Evolutionary conservation across 2,113 vertebrate genomes (phyloP).

Genomic region (Felis catus): DNA sequence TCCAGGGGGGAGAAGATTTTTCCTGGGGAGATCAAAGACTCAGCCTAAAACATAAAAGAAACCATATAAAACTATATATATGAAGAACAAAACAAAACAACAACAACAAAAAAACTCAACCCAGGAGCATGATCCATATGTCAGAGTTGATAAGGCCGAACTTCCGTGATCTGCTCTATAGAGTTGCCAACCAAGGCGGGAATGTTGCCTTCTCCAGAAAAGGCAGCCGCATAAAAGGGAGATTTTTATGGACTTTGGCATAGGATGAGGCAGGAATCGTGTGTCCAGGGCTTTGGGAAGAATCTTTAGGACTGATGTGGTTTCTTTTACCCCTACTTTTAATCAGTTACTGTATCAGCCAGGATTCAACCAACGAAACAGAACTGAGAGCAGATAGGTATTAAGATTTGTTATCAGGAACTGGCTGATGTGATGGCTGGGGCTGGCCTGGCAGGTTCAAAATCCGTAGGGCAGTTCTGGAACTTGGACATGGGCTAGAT

Average conservation of each 20-base stretch:
- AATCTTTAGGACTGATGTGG: slow-evolving; percentile 59
- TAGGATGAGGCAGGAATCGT: neutral
- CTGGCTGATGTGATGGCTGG: neutral
- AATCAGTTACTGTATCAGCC: neutral
- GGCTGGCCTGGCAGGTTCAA: neutral
- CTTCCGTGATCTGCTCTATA: slow-evolving; percentile 62
- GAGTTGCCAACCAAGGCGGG: slow-evolving; percentile 77
- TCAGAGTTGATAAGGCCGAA: slow-evolving; percentile 76
- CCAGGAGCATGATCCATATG: slow-evolving; percentile 80
- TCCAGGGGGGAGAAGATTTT: slow-evolving; percentile 72
- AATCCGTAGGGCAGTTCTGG: neutral
- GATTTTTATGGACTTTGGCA: slow-evolving; percentile 68
- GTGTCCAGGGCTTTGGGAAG: slow-evolving; percentile 46
- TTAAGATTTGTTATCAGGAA: neutral
- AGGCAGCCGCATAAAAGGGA: slow-evolving; percentile 58
- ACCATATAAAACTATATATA: slow-evolving; percentile 81
- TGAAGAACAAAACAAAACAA: slow-evolving; percentile 80
- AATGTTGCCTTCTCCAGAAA: slow-evolving; percentile 74
- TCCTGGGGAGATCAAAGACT: slow-evolving; percentile 85
- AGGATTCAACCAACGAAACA: neutral
- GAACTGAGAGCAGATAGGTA: neutral
- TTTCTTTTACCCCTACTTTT: slow-evolving; percentile 52
- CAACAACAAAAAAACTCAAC: neutral
- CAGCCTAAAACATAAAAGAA: slow-evolving; percentile 86
- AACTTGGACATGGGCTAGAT: neutral